Evolutionary conservation across 64 coral and sea anemone genomes (phyloP).

Genomic region (Porites lutea): DNA sequence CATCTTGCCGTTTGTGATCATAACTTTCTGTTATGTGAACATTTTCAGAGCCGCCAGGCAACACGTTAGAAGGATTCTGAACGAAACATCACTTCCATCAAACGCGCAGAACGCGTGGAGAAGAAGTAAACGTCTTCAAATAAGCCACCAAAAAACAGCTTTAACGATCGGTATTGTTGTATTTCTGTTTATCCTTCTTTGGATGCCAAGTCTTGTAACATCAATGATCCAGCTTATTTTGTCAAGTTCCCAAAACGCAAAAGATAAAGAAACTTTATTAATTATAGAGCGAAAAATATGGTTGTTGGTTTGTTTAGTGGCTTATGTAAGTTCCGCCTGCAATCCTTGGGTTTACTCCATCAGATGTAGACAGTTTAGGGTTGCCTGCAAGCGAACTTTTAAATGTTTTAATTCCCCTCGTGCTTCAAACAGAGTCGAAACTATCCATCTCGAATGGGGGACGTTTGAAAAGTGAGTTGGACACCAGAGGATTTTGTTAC

Average conservation of each 20-base stretch:
- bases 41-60: conserved; percentile 64
- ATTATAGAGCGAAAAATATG: conserved; percentile 29
- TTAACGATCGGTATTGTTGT: conserved; percentile 71
- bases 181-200: conserved; percentile 58
- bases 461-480: too few species aligned
- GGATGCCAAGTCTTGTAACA: conserved; percentile 56
- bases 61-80: conserved; percentile 59
- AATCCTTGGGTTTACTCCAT: conserved; percentile 82
- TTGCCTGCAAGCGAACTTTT: conserved; percentile 2
- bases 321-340: conserved; percentile 50
- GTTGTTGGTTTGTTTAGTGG: conserved; percentile 59
- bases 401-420: neutral
- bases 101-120: neutral
- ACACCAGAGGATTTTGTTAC: too few species aligned
- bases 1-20: conserved; percentile 45
- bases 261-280: neutral
- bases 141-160: conserved; percentile 55
- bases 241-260: neutral
- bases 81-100: neutral
- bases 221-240: conserved; percentile 22
- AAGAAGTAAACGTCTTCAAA: neutral
- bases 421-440: neutral
- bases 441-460: neutral
- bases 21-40: conserved; percentile 69
- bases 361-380: conserved; percentile 26